Conservation (phyloP, 2,113 vertebrate genomes). For the Aphelocoma coerulescens region DNA sequence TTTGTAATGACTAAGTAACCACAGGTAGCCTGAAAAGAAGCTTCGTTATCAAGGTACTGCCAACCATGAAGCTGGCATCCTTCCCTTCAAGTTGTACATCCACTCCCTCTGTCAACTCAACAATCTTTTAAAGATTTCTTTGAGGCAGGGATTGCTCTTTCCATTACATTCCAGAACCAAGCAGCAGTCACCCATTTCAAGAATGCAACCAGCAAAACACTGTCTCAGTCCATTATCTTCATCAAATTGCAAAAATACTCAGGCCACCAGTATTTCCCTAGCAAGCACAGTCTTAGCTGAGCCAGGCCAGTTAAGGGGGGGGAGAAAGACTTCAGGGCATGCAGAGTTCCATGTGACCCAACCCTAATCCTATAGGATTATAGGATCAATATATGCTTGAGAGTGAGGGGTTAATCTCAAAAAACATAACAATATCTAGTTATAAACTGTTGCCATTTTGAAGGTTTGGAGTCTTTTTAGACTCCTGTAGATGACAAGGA, state of each 20-base stretch:
- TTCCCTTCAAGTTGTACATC: conserved; percentile 31
- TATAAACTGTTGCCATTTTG: not conserved
- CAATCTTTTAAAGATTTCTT: conserved; percentile 4
- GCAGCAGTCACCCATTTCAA: conserved; percentile 38
- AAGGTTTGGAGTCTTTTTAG: not conserved
- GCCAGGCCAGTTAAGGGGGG: not conserved
- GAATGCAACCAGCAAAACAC: conserved; percentile 16
- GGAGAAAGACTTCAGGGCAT: not conserved
- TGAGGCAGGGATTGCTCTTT: not conserved
- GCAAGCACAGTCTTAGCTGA: not conserved
- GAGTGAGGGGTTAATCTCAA: not conserved
- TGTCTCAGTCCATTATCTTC: conserved; percentile 5
- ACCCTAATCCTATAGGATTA: not conserved
- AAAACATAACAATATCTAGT: not conserved
- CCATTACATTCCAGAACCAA: conserved; percentile 20
- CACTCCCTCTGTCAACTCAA: conserved; percentile 29
- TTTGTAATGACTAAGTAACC: conserved; percentile 14
- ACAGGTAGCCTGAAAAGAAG: conserved; percentile 3
- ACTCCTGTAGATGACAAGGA: not conserved
- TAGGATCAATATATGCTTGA: not conserved
- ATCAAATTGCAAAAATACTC: not conserved
- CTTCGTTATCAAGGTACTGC: conserved; percentile 32
- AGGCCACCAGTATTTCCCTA: not conserved
- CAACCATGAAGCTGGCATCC: conserved; percentile 46
- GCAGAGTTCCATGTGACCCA: not conserved